Evolutionary conservation across 2,797 vertebrate genomes (phyloP), one percentile per base, ranked within the genome.

Genomic region (Stomatorhinus walkeri): DNA sequence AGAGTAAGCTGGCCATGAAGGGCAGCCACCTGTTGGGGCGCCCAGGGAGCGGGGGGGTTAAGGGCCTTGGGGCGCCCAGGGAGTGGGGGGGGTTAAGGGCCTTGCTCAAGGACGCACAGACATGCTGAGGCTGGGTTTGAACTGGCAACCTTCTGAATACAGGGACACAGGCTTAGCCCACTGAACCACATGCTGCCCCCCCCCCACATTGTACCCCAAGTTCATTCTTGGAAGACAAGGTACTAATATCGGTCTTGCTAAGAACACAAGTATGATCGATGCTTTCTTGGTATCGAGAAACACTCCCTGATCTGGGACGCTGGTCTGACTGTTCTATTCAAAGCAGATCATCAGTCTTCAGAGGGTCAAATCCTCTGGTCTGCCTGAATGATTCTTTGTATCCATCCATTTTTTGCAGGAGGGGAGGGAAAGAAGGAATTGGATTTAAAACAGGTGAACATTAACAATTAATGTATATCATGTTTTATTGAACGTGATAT

Each of bases 401-500:
- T 64, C 61, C 22, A 64, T 12, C 61, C 22, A 64, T 24, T 64
- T 64, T 64, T 64, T 64, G 61, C 61, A 28, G 61, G 61, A 28
- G 64, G 28, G 64, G 10, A 22, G 40, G 43, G 16, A 40, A n/a
- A 76, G 46, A 51, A 76, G 48, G 32, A 79, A 36, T 1, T 61
- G 36, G 32, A 8, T 24, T 43, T 28, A 22, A 40, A 76, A 88
- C 1, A 16, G 24, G 6, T 24, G 24, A 32, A 16, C 43, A 76
- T 88, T 88, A 88, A 88, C 87, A 88, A 72, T 88, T 88, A 51
- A 88, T 72, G 49, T 51, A 36, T 12, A 76, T 61, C 87, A 88
- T 87, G n/a, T 91, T 89, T 89, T 88, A 90, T 90, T 91, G 64
- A 92, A 8, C 88, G 16, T 48, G 87, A 87, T 61, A 40, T 87